Base-by-base conservation (phyloP, 2,113 vertebrate species). In the Leucopsar rothschildi region DNA sequence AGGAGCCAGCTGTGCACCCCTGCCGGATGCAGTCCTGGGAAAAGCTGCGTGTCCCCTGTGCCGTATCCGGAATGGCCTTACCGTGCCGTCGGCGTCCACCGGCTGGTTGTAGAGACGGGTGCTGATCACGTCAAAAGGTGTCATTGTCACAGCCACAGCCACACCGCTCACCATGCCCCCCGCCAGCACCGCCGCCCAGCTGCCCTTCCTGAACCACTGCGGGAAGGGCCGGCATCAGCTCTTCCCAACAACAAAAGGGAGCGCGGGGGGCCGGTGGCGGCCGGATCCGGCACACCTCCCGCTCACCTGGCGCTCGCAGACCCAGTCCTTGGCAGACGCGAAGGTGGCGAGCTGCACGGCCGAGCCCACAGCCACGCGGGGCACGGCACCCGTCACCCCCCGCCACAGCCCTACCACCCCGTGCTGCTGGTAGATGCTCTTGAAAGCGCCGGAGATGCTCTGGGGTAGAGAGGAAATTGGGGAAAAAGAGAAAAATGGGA, bases 61-160 rank as follows among this genome's bases (percentile, higher is more conserved):
- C 79, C 4, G 0, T 12, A 5, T 3, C 39, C 19, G 2, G 0
- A 28, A 5, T 0, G 15, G 52, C 82, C 98, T 98, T 96, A 99
- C 99, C 97, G 88, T 96, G 70, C 96, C 98, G 9, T 96, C 71
- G 15, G 98, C 90, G 1, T 99, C 98, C 97, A 99, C 99, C 0
- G 99, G 99, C 96, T 99, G 99, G 95, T 99, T 99, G 98, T 99
- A 99, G 29, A 99, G 98, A 19, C 99, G 98, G 0, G 99, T 99
- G 94, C 99, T 99, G 92, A 99, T 97, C 95, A 99, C 99, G 1
- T 99, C 99, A 19, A 99, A 99, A 4, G 99, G 99, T 0, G 99
- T 99, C 99, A 99, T 99, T 9, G 98, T 98, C 42, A 98, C 92
- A 0, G 98, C 98, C 94, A 99, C 99, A 0, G 98, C 99, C 4